Percentiles rank a stretch among this genome's conserved stretches.
These are phyloP conservation scores for Pelusios castaneus DNA, from an alignment of 2,113 vertebrate genomes.

Conservation along the genomic window DNA sequence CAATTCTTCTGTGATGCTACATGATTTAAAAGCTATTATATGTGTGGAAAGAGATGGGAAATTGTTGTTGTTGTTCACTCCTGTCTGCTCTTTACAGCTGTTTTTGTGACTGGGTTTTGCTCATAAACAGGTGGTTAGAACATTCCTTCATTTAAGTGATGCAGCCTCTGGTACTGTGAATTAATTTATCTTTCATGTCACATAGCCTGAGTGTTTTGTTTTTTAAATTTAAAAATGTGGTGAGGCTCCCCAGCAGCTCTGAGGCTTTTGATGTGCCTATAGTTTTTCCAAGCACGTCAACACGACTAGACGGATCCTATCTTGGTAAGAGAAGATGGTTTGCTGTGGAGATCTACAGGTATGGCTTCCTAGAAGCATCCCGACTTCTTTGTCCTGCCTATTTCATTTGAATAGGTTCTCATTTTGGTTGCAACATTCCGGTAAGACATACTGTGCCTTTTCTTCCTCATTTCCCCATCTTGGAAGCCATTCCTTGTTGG, in stretches of 20 bases:
- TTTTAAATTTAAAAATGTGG: not conserved
- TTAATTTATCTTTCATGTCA: conserved; percentile 62
- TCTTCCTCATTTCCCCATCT: not conserved
- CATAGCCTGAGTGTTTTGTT: conserved; percentile 33
- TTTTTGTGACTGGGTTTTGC: conserved; percentile 81
- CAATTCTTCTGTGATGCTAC: conserved; percentile 69
- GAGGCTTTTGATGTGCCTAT: conserved; percentile 24
- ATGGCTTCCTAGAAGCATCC: not conserved
- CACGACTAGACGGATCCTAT: not conserved
- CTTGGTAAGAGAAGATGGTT: not conserved
- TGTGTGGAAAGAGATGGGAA: conserved; percentile 74
- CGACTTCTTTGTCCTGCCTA: not conserved
- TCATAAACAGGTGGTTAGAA: conserved; percentile 85
- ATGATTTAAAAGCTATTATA: conserved; percentile 76
- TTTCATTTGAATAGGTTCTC: not conserved
- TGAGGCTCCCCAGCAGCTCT: conserved; percentile 14
- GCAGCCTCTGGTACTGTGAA: conserved; percentile 46
- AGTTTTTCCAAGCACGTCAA: not conserved
- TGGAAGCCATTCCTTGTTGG: not conserved
- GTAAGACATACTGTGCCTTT: not conserved
- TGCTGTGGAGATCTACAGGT: not conserved
- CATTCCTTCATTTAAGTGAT: conserved; percentile 68
- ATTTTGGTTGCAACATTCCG: not conserved
- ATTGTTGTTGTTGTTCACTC: conserved; percentile 66
- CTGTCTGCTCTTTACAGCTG: conserved; percentile 79